Conservation (phyloP, 1,140 invertebrate species). For the Neodiprion virginianus region DNA sequence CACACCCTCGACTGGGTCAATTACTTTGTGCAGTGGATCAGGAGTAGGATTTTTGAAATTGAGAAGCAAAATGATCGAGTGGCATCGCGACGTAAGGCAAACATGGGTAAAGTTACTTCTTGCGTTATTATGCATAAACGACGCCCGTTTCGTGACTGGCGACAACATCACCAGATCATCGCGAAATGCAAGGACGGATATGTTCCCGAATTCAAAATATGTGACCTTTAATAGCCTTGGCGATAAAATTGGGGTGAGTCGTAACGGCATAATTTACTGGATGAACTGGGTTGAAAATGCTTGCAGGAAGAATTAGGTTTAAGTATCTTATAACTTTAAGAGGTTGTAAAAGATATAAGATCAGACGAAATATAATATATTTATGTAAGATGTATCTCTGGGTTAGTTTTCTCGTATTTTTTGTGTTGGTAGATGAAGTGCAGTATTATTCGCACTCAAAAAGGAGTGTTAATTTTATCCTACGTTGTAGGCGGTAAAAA, state of each 20-base stretch:
- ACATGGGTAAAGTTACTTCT: background rate
- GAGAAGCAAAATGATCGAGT: background rate
- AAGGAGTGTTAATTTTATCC: no score
- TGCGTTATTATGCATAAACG: background rate
- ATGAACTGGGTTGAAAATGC: no score
- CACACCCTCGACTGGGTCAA: background rate
- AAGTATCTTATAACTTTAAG: no score
- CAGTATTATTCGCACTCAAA: no score
- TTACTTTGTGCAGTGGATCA: background rate
- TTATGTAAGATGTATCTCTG: no score
- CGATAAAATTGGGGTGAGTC: constrained; percentile 1
- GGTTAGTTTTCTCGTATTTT: no score
- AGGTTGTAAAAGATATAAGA: no score
- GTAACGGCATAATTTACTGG: no score
- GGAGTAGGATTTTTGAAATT: background rate
- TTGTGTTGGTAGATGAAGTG: no score
- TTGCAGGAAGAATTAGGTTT: no score
- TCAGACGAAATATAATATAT: no score
- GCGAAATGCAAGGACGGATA: background rate
- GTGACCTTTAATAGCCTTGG: background rate
- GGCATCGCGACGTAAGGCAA: background rate
- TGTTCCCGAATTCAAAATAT: background rate
- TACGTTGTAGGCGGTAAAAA: no score
- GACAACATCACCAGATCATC: background rate
- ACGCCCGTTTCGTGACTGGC: background rate